These are phyloP conservation scores for Drosophila robusta DNA, from an alignment of 2,888 invertebrate genomes.

Conservation along the genomic window DNA sequence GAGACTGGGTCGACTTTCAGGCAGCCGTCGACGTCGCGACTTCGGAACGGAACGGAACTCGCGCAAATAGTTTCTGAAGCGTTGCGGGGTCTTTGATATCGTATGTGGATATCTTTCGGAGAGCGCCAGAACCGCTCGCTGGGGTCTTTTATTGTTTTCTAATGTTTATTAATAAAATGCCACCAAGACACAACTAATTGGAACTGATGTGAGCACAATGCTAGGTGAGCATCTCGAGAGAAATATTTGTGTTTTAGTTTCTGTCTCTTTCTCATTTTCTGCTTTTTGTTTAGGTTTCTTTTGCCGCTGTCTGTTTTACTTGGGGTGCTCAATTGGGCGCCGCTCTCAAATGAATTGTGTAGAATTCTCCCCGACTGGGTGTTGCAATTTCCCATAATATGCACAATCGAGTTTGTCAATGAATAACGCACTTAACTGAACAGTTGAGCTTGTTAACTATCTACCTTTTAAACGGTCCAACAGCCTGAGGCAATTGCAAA, in stretches of 20 bases:
- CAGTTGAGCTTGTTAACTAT: slow-evolving; percentile 36
- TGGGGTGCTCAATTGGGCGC: not conserved
- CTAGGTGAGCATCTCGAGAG: slow-evolving; percentile 15
- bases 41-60: slow-evolving; percentile 57
- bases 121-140: slow-evolving; percentile 26
- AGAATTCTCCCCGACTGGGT: slow-evolving; percentile 21
- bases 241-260: slow-evolving; percentile 7
- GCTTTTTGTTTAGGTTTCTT: too few relatives aligned
- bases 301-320: not conserved
- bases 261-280: not conserved
- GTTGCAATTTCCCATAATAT: slow-evolving; percentile 1
- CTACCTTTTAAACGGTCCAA: slow-evolving; percentile 8
- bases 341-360: slow-evolving; percentile 19
- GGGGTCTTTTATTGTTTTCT: slow-evolving; percentile 48
- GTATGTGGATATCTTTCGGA: slow-evolving; percentile 26
- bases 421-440: slow-evolving; percentile 20
- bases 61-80: slow-evolving; percentile 49
- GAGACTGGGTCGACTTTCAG: slow-evolving; percentile 69
- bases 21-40: slow-evolving; percentile 39
- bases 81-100: slow-evolving; percentile 52
- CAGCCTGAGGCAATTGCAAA: slow-evolving; percentile 6
- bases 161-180: slow-evolving; percentile 56
- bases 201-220: slow-evolving; percentile 18
- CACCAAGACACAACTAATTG: slow-evolving; percentile 1
- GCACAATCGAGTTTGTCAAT: slow-evolving; percentile 20